A percentile compares a stretch with the other conserved stretches of the same genome.
Evolutionary conservation across 2,797 vertebrate species (phyloP).

Genomic region (Okamejei kenojei): DNA sequence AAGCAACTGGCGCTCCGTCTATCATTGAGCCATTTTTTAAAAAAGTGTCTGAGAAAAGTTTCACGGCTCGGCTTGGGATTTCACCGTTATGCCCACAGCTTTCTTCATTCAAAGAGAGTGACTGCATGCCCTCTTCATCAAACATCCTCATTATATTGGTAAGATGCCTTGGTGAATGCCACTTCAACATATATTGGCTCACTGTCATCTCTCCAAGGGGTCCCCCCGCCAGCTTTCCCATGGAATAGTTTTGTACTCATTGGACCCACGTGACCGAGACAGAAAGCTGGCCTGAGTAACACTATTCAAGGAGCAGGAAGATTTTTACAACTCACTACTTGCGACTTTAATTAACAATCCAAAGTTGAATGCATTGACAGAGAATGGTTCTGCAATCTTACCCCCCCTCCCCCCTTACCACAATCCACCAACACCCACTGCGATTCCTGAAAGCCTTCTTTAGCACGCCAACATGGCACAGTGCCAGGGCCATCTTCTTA

Average conservation of each 20-base stretch:
- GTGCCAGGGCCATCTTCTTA: background rate
- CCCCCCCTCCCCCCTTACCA: too few relatives aligned
- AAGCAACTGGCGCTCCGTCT: background rate
- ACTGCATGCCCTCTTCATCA: background rate
- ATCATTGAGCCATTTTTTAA: background rate
- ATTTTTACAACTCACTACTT: slow-evolving; percentile 20
- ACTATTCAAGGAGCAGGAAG: slow-evolving; percentile 25
- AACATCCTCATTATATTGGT: slow-evolving; percentile 8
- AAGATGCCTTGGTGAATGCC: slow-evolving; percentile 22
- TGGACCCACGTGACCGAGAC: background rate
- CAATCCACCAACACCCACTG: background rate
- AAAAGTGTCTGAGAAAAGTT: background rate
- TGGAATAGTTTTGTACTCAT: background rate
- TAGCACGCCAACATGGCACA: background rate
- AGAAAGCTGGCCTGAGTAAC: background rate
- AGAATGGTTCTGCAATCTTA: background rate
- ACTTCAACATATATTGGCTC: slow-evolving; percentile 18
- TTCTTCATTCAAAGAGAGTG: background rate
- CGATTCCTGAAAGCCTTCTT: slow-evolving; percentile 20
- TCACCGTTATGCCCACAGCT: background rate
- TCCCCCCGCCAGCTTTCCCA: slow-evolving; percentile 24
- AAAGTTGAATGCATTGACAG: background rate
- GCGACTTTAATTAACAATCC: slow-evolving; percentile 1
- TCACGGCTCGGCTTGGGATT: background rate
- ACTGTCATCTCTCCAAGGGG: background rate